Base-by-base conservation (phyloP, 1,140 invertebrate genomes). In the Mizuhopecten yessoensis region DNA sequence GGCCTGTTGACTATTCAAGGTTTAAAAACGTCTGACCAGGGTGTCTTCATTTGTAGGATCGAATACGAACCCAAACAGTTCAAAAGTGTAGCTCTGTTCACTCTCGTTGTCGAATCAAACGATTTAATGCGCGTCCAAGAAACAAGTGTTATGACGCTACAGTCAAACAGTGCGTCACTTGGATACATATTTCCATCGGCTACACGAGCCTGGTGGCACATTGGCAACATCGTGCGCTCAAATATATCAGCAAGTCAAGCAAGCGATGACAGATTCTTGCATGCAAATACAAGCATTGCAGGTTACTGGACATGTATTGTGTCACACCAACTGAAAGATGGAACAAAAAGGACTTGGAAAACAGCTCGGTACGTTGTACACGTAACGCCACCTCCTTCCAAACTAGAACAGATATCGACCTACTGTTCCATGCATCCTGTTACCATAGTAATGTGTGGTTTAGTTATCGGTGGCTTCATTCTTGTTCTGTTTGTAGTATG, bases 251-350 rank as follows among this genome's bases (percentile, higher is more conserved):
- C 45, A 39, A 88, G 87, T 15, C 86, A 75, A 23, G 11, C 45
- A n/a, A 42, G 34, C 20, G 87, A 34, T 34, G 39, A 88, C 33
- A 33, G 10, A 15, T 88, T 90, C 33, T 0, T 33, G 0, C 42
- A 88, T 39, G 87, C 34, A 0, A 42, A 39, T 13, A 88, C 88
- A 42, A 33, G 13, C 0, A 23, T 49, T 36, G 87, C 45, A 13
- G 90, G 90, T 39, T n/a, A 39, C n/a, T 90, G 90, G 90, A 90
- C 87, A 33, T 90, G 90, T 86, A 23, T 29, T 34, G 90, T 90
- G 10, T 75, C 57, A 17, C 57, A 29, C 5, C 9, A 75, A 75
- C 15, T 7, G 17, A 75, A 75, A 0, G n/a, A 75, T n/a, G 17
- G 42, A 45, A 9, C 42, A 45, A 75, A 9, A 29, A 23, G 57